Conservation (phyloP, 2,113 vertebrate species). For the Ctenodactylus gundi region DNA sequence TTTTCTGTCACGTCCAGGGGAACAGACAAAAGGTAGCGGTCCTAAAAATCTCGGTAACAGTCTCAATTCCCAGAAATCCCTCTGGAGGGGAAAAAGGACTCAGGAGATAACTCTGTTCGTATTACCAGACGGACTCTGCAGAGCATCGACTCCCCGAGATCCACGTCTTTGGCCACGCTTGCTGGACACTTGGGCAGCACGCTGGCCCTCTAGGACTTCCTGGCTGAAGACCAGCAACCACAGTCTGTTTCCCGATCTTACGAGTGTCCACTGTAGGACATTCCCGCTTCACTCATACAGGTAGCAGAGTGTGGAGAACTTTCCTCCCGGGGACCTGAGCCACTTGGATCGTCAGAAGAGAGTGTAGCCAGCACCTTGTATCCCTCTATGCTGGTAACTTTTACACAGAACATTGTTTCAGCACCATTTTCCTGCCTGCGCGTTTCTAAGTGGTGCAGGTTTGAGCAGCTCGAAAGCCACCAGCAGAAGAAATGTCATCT, state of each 20-base stretch:
- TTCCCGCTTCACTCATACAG: background rate
- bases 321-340: background rate
- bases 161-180: accelerated
- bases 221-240: background rate
- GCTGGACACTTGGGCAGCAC: background rate
- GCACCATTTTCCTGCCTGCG: accelerated
- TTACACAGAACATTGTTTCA: background rate
- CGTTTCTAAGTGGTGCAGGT: background rate
- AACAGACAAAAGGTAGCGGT: accelerated
- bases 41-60: background rate
- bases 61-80: background rate
- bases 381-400: background rate
- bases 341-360: background rate
- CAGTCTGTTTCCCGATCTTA: background rate
- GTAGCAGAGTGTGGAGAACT: background rate
- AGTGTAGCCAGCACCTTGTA: background rate
- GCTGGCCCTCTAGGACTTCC: background rate
- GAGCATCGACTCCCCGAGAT: background rate
- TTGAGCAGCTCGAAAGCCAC: background rate
- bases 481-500: background rate
- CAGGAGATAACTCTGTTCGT: accelerated
- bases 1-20: no score
- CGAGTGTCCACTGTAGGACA: no score
- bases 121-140: background rate
- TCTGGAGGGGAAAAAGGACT: accelerated